Evolutionary conservation across 2,888 invertebrate genomes (phyloP).

Genomic region (Cyaniris semiargus): DNA sequence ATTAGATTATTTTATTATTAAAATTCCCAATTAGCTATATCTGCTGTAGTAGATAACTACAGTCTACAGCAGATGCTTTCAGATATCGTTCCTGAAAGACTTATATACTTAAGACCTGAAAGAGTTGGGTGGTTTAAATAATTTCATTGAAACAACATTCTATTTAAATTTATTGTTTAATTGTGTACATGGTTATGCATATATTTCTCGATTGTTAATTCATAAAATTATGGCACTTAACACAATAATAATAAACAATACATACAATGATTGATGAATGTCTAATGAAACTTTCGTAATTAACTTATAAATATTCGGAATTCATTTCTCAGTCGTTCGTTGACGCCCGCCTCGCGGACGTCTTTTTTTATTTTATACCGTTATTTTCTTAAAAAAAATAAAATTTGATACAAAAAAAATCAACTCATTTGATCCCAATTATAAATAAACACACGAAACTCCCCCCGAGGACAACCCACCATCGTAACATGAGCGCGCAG

Average conservation of each 20-base stretch:
- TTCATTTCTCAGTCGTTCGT: constrained; percentile 80
- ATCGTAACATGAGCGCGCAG: constrained; percentile 71
- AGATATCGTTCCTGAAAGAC: not conserved
- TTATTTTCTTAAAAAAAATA: constrained; percentile 68
- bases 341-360: constrained; percentile 66
- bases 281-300: constrained; percentile 62
- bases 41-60: too few relatives aligned
- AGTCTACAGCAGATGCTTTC: not conserved
- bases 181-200: constrained; percentile 80
- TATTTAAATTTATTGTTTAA: constrained; percentile 69
- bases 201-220: constrained; percentile 78
- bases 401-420: constrained; percentile 67
- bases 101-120: too few relatives aligned
- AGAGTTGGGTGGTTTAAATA: not conserved
- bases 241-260: constrained; percentile 71
- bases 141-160: constrained; percentile 55
- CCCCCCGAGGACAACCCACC: constrained; percentile 73
- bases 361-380: constrained; percentile 59
- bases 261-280: constrained; percentile 59
- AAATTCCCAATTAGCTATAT: not conserved
- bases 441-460: constrained; percentile 71
- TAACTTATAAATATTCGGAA: constrained; percentile 71
- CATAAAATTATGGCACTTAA: constrained; percentile 81
- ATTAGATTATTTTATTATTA: not conserved
- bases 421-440: constrained; percentile 75